These are phyloP conservation scores for Stegastes partitus DNA, from an alignment of 2,113 vertebrate species.

Conservation along the genomic window DNA sequence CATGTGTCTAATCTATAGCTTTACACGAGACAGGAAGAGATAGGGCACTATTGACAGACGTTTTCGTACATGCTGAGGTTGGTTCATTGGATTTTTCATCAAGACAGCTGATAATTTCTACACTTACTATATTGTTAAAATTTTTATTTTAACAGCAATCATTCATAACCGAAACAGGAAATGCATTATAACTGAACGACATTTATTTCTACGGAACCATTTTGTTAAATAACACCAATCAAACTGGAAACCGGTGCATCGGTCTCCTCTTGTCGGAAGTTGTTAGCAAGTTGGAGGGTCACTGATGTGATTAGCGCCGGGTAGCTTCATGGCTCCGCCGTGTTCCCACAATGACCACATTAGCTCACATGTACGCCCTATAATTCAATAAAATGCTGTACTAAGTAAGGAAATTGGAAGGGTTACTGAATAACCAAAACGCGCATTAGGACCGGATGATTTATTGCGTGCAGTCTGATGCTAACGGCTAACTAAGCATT, in stretches of 20 bases:
- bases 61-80: too few species aligned
- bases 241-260: not conserved
- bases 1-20: too few species aligned
- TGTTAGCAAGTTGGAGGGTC: conserved; percentile 32
- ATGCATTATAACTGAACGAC: not conserved
- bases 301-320: conserved; percentile 11
- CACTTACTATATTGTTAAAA: too few species aligned
- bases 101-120: too few species aligned
- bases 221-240: not conserved
- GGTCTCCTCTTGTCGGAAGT: conserved; percentile 42
- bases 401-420: rapidly evolving
- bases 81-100: too few species aligned
- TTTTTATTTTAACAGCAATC: too few species aligned
- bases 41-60: too few species aligned
- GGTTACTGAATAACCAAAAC: not conserved
- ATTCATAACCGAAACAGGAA: not conserved
- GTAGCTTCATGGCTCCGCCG: not conserved
- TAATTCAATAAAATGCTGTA: not conserved
- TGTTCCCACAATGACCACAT: not conserved
- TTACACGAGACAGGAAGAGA: too few species aligned
- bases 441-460: not conserved
- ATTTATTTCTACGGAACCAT: rapidly evolving
- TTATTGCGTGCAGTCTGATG: not conserved
- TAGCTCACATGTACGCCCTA: not conserved
- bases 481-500: conserved; percentile 41